A percentile compares a stretch with the other conserved stretches of the same genome.
phyloP scores from a whole-genome alignment of 2,888 invertebrate species.

The Cepaea hortensis region DNA sequence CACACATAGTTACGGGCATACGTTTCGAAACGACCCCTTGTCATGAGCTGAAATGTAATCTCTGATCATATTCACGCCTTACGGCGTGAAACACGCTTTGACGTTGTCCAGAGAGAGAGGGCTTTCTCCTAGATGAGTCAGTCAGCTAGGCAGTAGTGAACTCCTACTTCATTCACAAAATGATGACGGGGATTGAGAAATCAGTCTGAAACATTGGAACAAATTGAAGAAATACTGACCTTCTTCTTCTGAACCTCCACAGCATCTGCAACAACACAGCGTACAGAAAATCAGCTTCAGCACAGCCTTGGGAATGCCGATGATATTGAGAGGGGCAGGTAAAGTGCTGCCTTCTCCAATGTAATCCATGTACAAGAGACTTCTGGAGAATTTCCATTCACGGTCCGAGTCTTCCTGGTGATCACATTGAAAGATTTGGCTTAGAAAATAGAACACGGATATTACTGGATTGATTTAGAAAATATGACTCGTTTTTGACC shows the following conservation, averaged over 20 bases:
- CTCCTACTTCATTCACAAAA: too few species aligned
- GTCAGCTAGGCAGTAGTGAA: too few species aligned
- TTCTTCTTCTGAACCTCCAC: constrained; percentile 35
- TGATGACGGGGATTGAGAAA: background rate
- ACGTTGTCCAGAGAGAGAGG: too few species aligned
- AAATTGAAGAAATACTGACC: constrained; percentile 6
- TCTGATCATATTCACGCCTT: too few species aligned
- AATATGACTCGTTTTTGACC: too few species aligned
- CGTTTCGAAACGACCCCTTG: too few species aligned
- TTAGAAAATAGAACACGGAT: background rate
- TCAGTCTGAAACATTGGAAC: background rate
- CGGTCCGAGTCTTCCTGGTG: constrained; percentile 72
- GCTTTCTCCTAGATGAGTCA: too few species aligned
- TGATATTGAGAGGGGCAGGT: constrained; percentile 75
- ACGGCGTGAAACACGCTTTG: too few species aligned
- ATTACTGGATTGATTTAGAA: too few species aligned
- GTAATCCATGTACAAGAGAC: constrained; percentile 76
- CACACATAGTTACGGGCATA: too few species aligned
- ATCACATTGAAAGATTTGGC: background rate
- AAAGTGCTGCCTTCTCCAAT: constrained; percentile 78
- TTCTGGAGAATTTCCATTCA: constrained; percentile 75
- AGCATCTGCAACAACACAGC: constrained; percentile 53
- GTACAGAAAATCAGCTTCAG: constrained; percentile 54
- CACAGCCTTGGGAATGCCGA: constrained; percentile 63
- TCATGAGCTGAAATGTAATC: too few species aligned